phyloP scores from a whole-genome alignment of 2,888 invertebrate species.

The Sinelater perroti region DNA sequence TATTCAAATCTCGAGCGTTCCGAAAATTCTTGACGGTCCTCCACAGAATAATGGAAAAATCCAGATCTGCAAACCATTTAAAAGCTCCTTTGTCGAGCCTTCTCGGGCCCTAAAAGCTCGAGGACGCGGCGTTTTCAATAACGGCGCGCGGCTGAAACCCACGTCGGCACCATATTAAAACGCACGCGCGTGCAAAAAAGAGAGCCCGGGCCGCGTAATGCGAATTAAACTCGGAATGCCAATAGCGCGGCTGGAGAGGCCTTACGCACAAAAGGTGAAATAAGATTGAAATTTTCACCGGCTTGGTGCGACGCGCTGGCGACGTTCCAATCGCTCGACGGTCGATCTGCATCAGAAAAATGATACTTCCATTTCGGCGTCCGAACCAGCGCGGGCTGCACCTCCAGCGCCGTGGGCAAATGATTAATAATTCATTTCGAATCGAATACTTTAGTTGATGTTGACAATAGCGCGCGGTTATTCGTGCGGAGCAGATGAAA shows the following conservation, averaged over 20 bases:
- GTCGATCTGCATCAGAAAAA: too few relatives aligned
- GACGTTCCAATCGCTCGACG: constrained; percentile 18
- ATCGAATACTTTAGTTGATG: too few relatives aligned
- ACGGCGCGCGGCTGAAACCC: constrained; percentile 36
- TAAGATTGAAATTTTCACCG: constrained; percentile 29
- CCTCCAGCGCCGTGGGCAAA: too few relatives aligned
- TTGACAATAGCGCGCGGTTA: too few relatives aligned
- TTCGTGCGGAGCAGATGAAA: too few relatives aligned
- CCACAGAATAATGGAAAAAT: constrained; percentile 37
- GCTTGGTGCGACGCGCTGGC: constrained; percentile 17
- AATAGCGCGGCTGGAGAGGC: constrained; percentile 37
- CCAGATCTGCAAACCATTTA: constrained; percentile 39
- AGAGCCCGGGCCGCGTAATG: constrained; percentile 36
- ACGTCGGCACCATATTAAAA: constrained; percentile 40
- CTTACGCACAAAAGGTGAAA: constrained; percentile 21
- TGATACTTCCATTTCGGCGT: too few relatives aligned
- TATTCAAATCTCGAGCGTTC: constrained; percentile 33
- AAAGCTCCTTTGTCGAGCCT: constrained; percentile 40
- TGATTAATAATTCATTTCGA: too few relatives aligned
- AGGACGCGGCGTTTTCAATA: constrained; percentile 41
- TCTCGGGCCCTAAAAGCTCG: constrained; percentile 35
- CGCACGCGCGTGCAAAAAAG: constrained; percentile 36
- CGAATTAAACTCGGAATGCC: constrained; percentile 42
- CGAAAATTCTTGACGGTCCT: constrained; percentile 36
- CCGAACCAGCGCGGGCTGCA: too few relatives aligned